A percentile compares a stretch with the other conserved stretches of the same genome.
Conservation (phyloP, 1,140 invertebrate species). For the Pissodes strobi region DNA sequence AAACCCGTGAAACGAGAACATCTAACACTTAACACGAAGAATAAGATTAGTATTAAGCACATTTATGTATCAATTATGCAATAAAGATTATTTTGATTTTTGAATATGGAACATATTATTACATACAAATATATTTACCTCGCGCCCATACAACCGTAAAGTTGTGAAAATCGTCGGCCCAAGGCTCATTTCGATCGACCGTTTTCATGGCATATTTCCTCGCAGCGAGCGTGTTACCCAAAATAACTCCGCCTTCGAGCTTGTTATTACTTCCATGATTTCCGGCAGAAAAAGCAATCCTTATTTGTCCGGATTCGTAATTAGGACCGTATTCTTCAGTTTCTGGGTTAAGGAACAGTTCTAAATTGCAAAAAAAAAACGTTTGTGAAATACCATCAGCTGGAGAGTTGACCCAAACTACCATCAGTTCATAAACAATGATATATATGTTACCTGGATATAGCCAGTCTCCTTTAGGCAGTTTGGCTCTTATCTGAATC, state of each 20-base stretch:
- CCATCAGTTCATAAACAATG: too few relatives aligned
- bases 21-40: too few relatives aligned
- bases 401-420: too few relatives aligned
- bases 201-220: constrained; percentile 57
- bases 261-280: constrained; percentile 49
- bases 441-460: too few relatives aligned
- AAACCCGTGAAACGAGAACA: too few relatives aligned
- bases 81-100: too few relatives aligned
- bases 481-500: constrained; percentile 74
- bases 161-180: constrained; percentile 65
- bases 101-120: too few relatives aligned
- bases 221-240: constrained; percentile 48
- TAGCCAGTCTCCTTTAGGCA: constrained; percentile 81
- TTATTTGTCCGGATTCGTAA: constrained; percentile 60
- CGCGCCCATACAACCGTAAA: constrained; percentile 66
- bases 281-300: constrained; percentile 57
- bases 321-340: constrained; percentile 59
- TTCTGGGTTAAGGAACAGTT: constrained; percentile 63
- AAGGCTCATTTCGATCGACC: constrained; percentile 55
- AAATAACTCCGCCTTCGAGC: constrained; percentile 54
- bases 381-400: too few relatives aligned
- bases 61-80: too few relatives aligned
- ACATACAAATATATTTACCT: too few relatives aligned
- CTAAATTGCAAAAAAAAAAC: constrained; percentile 55
- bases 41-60: too few relatives aligned